Percentiles rank a stretch among this genome's conserved stretches.
Evolutionary conservation across 2,797 vertebrate genomes (phyloP).

Genomic region (Gephyroberyx darwinii): DNA sequence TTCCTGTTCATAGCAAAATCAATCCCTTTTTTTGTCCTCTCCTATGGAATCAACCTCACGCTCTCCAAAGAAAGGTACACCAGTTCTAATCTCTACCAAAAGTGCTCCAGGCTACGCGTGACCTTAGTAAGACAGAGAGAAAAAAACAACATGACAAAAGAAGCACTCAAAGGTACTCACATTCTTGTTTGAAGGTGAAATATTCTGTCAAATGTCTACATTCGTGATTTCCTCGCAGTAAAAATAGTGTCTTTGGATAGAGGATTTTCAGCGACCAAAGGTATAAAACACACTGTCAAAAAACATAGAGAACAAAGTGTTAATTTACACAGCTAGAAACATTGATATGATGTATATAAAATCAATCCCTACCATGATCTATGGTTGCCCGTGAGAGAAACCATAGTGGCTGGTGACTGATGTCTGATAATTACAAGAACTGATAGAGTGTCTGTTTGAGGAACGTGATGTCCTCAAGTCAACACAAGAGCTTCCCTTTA

Average conservation of each 20-base stretch:
- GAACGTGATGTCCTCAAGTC: background rate
- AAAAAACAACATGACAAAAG: constrained; percentile 5
- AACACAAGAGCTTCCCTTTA: background rate
- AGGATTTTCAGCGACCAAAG: constrained; percentile 90
- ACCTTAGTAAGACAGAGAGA: constrained; percentile 27
- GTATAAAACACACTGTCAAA: constrained; percentile 86
- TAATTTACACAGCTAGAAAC: background rate
- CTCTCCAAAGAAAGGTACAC: constrained; percentile 11
- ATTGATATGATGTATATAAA: background rate
- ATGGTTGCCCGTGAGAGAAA: background rate
- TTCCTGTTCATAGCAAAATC: constrained; percentile 19
- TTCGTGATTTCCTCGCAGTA: constrained; percentile 90
- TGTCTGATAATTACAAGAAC: background rate
- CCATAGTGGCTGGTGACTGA: background rate
- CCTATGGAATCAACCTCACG: constrained; percentile 27
- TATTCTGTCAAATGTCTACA: constrained; percentile 92
- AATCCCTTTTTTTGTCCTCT: constrained; percentile 1
- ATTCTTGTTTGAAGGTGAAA: constrained; percentile 92
- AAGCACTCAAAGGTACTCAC: constrained; percentile 76
- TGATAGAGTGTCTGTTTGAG: background rate
- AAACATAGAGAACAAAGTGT: constrained; percentile 41
- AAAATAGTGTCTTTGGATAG: constrained; percentile 89
- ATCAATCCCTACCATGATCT: background rate
- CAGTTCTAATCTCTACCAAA: constrained; percentile 26
- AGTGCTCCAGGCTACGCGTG: constrained; percentile 23